Evolutionary conservation across 2,797 vertebrate genomes (phyloP).

Genomic region (Cuniculus paca): DNA sequence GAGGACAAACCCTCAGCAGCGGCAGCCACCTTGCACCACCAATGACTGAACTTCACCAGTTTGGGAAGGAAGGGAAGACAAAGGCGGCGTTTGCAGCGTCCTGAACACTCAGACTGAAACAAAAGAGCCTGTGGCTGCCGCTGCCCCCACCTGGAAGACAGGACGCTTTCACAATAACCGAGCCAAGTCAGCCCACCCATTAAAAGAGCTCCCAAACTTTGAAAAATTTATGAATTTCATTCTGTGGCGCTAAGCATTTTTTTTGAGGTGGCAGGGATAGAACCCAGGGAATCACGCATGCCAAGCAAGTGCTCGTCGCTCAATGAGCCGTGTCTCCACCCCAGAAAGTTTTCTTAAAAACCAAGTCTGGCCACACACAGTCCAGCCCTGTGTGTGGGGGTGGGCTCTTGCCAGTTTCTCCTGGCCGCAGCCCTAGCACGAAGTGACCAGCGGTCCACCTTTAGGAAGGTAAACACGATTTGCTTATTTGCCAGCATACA

Average conservation of each 20-base stretch:
- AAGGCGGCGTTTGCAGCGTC: background rate
- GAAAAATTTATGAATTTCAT: background rate
- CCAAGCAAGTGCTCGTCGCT: no score
- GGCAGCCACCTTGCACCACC: background rate
- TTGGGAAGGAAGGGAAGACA: background rate
- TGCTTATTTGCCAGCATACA: background rate
- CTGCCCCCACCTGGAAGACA: background rate
- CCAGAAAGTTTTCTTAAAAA: background rate
- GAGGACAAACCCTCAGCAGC: background rate
- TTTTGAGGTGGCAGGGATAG: background rate
- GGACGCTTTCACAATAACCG: background rate
- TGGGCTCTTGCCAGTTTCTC: background rate
- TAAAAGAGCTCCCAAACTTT: background rate
- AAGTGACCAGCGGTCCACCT: background rate
- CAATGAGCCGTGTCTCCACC: background rate
- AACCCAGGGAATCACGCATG: background rate
- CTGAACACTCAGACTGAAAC: slow-evolving; percentile 32
- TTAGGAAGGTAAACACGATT: background rate
- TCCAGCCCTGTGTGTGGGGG: background rate
- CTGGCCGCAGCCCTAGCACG: background rate
- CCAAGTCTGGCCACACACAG: background rate
- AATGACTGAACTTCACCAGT: background rate
- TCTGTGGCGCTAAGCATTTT: background rate
- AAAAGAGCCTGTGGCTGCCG: background rate
- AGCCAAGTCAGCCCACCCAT: background rate